Percentiles rank a stretch among this genome's conserved stretches.
phyloP scores from a whole-genome alignment of 1,140 invertebrate genomes.

The Tribolium castaneum region DNA sequence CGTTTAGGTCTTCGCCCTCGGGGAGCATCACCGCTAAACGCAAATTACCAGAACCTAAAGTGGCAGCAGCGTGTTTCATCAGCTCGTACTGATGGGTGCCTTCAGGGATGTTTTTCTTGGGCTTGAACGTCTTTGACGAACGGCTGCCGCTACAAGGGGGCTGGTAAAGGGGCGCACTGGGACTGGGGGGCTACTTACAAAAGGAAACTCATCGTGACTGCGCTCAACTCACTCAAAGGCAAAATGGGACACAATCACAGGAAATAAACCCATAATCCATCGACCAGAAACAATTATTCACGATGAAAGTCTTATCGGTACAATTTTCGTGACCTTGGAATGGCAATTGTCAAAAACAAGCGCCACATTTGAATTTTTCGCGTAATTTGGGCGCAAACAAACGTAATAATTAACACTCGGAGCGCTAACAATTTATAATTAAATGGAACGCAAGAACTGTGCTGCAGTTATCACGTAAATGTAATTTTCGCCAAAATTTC shows the following conservation, averaged over 20 bases:
- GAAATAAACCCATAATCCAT: constrained; percentile 19
- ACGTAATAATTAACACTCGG: not conserved
- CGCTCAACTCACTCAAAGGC: not conserved
- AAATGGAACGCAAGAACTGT: not conserved
- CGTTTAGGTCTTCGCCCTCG: constrained; percentile 98
- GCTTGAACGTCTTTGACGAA: constrained; percentile 97
- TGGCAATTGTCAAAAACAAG: not conserved
- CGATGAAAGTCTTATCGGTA: constrained; percentile 30
- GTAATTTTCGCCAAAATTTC: not conserved
- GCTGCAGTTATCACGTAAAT: not conserved
- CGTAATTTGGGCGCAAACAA: not conserved
- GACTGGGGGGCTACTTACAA: constrained; percentile 61
- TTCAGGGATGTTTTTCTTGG: constrained; percentile 99
- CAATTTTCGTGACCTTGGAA: constrained; percentile 25
- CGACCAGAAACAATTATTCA: constrained; percentile 23
- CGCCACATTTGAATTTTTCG: not conserved
- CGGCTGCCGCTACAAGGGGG: constrained; percentile 74
- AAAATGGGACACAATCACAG: constrained; percentile 13
- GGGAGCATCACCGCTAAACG: constrained; percentile 95
- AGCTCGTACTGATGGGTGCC: constrained; percentile 99
- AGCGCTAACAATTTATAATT: not conserved
- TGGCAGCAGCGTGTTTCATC: constrained; percentile 99
- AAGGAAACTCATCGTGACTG: constrained; percentile 63
- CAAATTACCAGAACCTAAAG: constrained; percentile 96
- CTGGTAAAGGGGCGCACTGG: not conserved